phyloP scores from a whole-genome alignment of 64 coral and sea anemone species.

The Actinia tenebrosa region DNA sequence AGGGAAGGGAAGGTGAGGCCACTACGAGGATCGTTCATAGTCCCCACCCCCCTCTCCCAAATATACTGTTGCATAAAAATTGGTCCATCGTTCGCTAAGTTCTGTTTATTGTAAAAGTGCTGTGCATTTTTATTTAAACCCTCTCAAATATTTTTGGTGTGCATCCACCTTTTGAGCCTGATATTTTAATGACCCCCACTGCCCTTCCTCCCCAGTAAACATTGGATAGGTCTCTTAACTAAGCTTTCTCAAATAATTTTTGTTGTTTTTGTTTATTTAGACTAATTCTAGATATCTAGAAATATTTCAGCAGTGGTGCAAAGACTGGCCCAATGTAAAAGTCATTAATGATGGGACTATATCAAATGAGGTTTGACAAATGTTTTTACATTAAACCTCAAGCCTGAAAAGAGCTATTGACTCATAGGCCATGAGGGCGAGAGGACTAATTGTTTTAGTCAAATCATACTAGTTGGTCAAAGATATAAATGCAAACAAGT shows the following conservation, averaged over 20 bases:
- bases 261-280: neutral
- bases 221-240: too few species aligned
- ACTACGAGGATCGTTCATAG: too few species aligned
- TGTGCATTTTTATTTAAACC: too few species aligned
- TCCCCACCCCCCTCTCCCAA: neutral
- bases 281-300: slow-evolving; percentile 2
- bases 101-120: too few species aligned
- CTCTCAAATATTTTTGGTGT: too few species aligned
- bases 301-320: slow-evolving; percentile 3
- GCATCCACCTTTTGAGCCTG: too few species aligned
- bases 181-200: neutral
- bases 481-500: too few species aligned
- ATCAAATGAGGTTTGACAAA: slow-evolving; percentile 21
- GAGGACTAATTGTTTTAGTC: too few species aligned
- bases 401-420: neutral
- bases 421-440: neutral
- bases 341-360: slow-evolving; percentile 20
- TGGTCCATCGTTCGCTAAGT: too few species aligned
- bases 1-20: neutral
- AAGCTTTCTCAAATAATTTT: too few species aligned
- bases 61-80: neutral
- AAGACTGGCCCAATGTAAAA: slow-evolving; percentile 25
- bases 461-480: too few species aligned
- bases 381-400: neutral
- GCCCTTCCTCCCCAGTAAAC: too few species aligned